Conservation (phyloP, 2,888 invertebrate genomes). For the Leucophenga maculata region DNA sequence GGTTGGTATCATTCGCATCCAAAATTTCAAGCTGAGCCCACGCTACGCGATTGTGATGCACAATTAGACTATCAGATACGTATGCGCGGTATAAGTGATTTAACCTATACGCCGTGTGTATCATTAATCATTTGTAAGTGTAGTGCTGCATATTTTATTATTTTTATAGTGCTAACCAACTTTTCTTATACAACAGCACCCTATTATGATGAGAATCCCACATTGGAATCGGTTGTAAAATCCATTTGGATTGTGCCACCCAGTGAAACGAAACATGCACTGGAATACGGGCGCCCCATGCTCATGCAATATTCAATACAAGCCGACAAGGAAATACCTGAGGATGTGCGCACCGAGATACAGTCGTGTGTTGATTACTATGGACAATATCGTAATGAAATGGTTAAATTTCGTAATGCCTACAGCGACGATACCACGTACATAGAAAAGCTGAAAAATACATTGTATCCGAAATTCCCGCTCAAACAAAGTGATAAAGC, state of each 20-base stretch:
- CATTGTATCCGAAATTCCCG: slow-evolving; percentile 86
- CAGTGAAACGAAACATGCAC: slow-evolving; percentile 88
- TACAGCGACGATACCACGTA: slow-evolving; percentile 78
- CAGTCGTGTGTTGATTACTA: slow-evolving; percentile 89
- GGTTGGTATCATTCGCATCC: slow-evolving; percentile 99
- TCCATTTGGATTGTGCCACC: slow-evolving; percentile 98
- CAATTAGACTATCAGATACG: slow-evolving; percentile 95
- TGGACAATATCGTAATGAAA: slow-evolving; percentile 77
- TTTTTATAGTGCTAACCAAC: not conserved
- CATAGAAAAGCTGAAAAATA: slow-evolving; percentile 88
- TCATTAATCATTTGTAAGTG: slow-evolving; percentile 92
- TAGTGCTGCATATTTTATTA: not conserved
- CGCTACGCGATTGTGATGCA: slow-evolving; percentile 89
- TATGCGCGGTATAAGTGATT: slow-evolving; percentile 92
- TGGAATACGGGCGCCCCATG: slow-evolving; percentile 93
- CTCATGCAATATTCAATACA: slow-evolving; percentile 88
- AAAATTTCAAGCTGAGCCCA: slow-evolving; percentile 88
- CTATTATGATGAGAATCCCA: slow-evolving; percentile 85
- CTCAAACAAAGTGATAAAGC: slow-evolving; percentile 83
- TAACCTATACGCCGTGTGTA: slow-evolving; percentile 93
- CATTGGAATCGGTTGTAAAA: slow-evolving; percentile 86
- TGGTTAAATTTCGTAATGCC: slow-evolving; percentile 76
- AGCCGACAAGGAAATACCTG: slow-evolving; percentile 85
- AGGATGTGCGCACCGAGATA: slow-evolving; percentile 89
- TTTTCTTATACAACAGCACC: slow-evolving; percentile 78